Base-by-base conservation (phyloP, 1,140 invertebrate genomes). In the Drosophila nannoptera region DNA sequence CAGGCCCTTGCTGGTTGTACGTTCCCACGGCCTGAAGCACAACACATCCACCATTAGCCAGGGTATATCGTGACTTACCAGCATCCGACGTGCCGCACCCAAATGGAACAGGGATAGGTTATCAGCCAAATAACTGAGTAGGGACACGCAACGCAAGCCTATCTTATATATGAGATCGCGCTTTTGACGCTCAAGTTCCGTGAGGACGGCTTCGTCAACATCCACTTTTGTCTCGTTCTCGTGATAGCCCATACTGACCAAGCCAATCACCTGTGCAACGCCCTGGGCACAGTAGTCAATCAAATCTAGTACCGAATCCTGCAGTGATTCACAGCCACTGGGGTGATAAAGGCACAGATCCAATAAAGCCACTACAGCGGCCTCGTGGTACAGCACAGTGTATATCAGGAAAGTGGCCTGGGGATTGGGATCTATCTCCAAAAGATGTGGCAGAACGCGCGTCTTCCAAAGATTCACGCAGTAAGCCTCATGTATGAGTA, bases 401-500 rank as follows among this genome's bases (percentile, higher is more conserved):
- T 94, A 95, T 33, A 94, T 90, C 5, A 95, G 90, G 75, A 96
- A 95, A 2, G 93, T 94, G 75, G 92, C 93, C 38, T 90, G 82
- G 0, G 94, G 92, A 52, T 94, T 91, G 1, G 91, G 91, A 69
- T 93, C 91, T 16, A 93, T 77, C 78, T 93, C 91, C 8, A 95
- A 77, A n/a, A 96, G 89, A 83, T 93, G 89, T 3, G 94, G 94
- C 64, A 95, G 92, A 31, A 96, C 91, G 76, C 94, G 94, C 38
- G 93, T 89, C 65, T 94, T 94, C 95, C 95, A 96, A 38, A 96
- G 89, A 73, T 92, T 92, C 38, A 95, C 92, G 83, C 94, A 92
- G 67, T 95, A 94, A 0, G 94, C 93, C 90, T 96, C 95, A 66
- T 94, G 92, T 40, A 96, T 92, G 36, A 96, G 87, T 14, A 94